Conservation (phyloP, 2,888 invertebrate genomes). For the Andrena fulva region DNA sequence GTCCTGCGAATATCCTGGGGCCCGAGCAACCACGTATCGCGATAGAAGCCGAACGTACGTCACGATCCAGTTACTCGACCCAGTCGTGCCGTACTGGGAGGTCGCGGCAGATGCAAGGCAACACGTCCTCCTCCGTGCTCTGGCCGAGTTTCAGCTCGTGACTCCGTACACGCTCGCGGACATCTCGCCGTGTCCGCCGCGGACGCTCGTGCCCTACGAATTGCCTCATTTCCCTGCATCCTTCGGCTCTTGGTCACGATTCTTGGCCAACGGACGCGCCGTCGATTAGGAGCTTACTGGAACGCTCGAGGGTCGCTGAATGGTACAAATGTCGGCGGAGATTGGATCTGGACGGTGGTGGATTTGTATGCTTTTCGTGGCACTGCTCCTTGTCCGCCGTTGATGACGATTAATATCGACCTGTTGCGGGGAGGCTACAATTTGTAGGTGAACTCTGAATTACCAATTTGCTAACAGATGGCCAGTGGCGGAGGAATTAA, state of each 20-base stretch:
- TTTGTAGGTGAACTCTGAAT: too few relatives aligned
- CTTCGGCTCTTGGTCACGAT: not conserved
- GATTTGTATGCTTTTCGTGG: not conserved
- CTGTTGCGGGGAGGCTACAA: too few relatives aligned
- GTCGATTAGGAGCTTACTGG: not conserved
- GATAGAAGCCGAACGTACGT: slow-evolving; percentile 55
- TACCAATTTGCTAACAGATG: too few relatives aligned
- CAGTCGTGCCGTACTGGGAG: slow-evolving; percentile 48
- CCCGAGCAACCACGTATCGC: slow-evolving; percentile 29
- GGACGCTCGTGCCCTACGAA: slow-evolving; percentile 37
- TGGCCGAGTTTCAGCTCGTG: slow-evolving; percentile 51
- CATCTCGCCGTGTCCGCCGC: slow-evolving; percentile 23
- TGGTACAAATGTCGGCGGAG: not conserved
- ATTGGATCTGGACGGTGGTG: not conserved
- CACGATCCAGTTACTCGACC: slow-evolving; percentile 73
- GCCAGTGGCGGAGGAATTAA: not conserved
- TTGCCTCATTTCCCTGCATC: slow-evolving; percentile 19
- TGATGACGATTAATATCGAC: too few relatives aligned
- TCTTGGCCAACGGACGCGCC: not conserved
- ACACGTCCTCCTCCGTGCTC: slow-evolving; percentile 41
- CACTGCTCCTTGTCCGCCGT: not conserved
- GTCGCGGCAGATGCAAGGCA: slow-evolving; percentile 46
- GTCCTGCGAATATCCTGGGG: slow-evolving; percentile 37
- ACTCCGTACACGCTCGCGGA: slow-evolving; percentile 17
- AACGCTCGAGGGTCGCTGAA: not conserved